These are phyloP conservation scores for Cyphomyrus discorhynchus DNA, from an alignment of 2,113 vertebrate genomes.

Conservation along the genomic window DNA sequence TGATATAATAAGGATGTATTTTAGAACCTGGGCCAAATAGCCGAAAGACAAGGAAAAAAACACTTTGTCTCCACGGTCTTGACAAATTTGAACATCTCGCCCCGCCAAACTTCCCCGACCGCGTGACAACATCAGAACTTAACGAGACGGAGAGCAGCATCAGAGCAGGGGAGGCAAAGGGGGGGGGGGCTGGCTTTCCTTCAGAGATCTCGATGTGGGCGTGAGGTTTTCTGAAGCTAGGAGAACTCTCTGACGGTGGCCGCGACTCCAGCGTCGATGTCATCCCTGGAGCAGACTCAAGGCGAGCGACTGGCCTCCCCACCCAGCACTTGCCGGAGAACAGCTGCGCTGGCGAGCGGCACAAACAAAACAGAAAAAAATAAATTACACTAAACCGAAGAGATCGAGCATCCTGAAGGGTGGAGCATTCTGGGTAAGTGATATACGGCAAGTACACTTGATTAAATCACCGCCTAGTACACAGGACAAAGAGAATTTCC, in stretches of 20 bases:
- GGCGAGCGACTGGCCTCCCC: not conserved
- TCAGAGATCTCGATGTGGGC: constrained; percentile 30
- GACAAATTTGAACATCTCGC: not conserved
- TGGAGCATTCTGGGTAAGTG: not conserved
- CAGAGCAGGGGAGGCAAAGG: not conserved
- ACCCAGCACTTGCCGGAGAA: not conserved
- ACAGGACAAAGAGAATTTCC: not conserved
- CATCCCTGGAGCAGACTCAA: not conserved
- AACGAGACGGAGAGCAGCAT: not conserved
- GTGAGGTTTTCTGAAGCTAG: constrained; percentile 15
- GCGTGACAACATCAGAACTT: not conserved
- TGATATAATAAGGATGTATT: not conserved
- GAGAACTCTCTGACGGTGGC: constrained; percentile 34
- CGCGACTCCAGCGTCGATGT: not conserved
- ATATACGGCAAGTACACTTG: not conserved
- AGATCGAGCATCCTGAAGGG: not conserved
- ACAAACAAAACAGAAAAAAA: not conserved
- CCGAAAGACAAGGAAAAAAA: not conserved
- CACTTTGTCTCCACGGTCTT: not conserved
- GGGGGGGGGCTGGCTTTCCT: not conserved
- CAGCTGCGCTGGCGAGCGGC: not conserved
- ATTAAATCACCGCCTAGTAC: not conserved
- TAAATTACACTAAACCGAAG: not conserved
- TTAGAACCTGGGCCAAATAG: constrained; percentile 20
- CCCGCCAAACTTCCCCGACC: not conserved